Base-by-base conservation (phyloP, 2,888 invertebrate species). In the Diadegma fenestrale region DNA sequence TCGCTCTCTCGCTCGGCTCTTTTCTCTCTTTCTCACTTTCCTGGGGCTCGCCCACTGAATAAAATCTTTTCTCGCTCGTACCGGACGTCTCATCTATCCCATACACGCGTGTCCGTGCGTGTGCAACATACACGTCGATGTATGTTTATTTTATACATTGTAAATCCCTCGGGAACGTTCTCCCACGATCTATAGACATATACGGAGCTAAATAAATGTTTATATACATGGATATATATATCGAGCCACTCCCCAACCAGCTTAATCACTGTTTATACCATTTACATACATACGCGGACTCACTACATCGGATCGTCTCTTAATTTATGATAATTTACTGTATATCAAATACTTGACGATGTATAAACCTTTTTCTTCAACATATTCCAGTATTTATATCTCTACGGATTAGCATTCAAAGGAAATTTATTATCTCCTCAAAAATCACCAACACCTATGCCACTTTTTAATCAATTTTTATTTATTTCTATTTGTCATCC, bases 321-420 rank as follows among this genome's bases (percentile, higher is more conserved):
- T 80, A 80, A 84, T 84, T 84, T 84, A 84, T 80, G 84, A 14
- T 84, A 80, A 84, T 84, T 84, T 76, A 33, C 80, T 66, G 76
- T 66, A 84, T 76, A 84, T 84, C 64, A 80, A 84, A 80, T 84
- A 76, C 80, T 66, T 19, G 58, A 41, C 54, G 54, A 37, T 45
- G 8, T 76, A 33, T 37, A 51, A 64, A 48, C 61, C 5, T 14
- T 19, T 41, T 64, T 54, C 37, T 37, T n/a, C 30, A 43, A n/a
- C 68, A 61, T 63, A 76, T 76, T 43, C 22, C n/a, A 37, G 33
- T 64, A 26, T 33, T 17, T 63, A 14, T 75, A 68, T 61, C 43
- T 5, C 37, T 3, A 43, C 63, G 69, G 63, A 87, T 87, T 87
- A 87, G 85, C 87, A 87, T 87, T 87, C 82, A 85, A 87, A 87